Percentiles rank a stretch among this genome's conserved stretches.
phyloP scores from a whole-genome alignment of 30 jellyfish, hydroid and myxozoan genomes.

The Chironex yamaguchii region DNA sequence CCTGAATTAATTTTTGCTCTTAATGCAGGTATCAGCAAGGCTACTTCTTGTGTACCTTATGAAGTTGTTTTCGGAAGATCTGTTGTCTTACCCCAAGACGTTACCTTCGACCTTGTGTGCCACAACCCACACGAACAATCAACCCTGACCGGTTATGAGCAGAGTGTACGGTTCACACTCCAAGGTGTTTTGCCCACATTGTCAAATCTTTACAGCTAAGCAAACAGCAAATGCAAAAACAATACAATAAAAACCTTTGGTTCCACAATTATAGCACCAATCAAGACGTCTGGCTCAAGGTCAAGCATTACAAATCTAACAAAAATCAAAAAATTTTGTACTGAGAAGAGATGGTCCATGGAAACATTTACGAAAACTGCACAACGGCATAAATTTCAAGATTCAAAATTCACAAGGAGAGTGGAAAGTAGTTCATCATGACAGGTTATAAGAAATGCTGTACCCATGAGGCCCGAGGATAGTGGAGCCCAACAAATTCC shows the following conservation, averaged over 20 bases:
- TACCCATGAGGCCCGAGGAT: background rate
- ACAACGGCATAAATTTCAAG: background rate
- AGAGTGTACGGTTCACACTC: background rate
- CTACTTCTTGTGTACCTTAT: conserved; percentile 28
- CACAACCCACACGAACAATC: background rate
- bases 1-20: background rate
- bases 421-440: background rate
- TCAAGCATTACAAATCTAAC: conserved; percentile 13
- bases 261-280: background rate
- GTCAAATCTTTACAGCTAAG: background rate
- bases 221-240: conserved; percentile 25
- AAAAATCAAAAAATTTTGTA: background rate
- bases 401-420: background rate
- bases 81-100: conserved; percentile 43
- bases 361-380: background rate
- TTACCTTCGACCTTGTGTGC: background rate
- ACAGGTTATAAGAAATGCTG: background rate
- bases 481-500: background rate
- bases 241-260: conserved; percentile 16
- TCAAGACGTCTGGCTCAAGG: conserved; percentile 15
- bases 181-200: background rate
- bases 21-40: conserved; percentile 18
- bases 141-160: conserved; percentile 2
- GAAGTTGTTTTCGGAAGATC: conserved; percentile 22
- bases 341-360: conserved; percentile 3